A percentile compares a stretch with the other conserved stretches of the same genome.
These are phyloP conservation scores for Phyllopteryx taeniolatus DNA, from an alignment of 2,113 vertebrate species.

Conservation along the genomic window DNA sequence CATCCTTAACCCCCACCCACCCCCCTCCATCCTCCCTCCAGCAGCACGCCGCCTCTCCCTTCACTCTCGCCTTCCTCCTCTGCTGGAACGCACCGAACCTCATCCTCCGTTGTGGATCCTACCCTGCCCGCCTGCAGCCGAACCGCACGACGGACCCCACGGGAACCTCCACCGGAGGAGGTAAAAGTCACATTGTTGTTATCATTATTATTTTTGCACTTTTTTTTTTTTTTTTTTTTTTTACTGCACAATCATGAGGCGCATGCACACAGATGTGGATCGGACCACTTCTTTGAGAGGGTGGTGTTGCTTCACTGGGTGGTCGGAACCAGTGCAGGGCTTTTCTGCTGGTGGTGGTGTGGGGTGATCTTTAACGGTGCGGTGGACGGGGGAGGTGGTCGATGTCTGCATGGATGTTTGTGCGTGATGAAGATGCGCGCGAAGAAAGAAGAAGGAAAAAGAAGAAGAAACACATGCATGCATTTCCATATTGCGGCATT, in stretches of 20 bases:
- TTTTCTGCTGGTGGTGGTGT: background rate
- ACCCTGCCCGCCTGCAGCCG: conserved; percentile 45
- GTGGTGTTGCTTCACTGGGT: background rate
- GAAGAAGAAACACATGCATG: background rate
- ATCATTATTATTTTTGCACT: background rate
- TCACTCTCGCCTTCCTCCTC: conserved; percentile 37
- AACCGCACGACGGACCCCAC: conserved; percentile 50
- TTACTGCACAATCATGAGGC: background rate
- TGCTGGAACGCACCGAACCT: conserved; percentile 53
- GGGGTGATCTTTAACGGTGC: background rate
- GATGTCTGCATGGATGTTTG: conserved; percentile 8
- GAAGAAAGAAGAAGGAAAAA: background rate
- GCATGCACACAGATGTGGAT: background rate
- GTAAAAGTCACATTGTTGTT: conserved; percentile 7
- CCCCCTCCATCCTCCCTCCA: conserved; percentile 11
- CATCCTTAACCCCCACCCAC: conserved; percentile 11
- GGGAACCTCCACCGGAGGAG: background rate
- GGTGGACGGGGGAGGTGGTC: background rate
- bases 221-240: background rate
- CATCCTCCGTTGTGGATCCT: conserved; percentile 47
- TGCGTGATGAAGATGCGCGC: background rate
- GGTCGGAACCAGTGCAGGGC: no score
- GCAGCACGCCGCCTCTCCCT: conserved; percentile 15
- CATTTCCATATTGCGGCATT: background rate
- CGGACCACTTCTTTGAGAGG: background rate